phyloP scores from a whole-genome alignment of 2,888 invertebrate genomes.

The Hipparchia semele region DNA sequence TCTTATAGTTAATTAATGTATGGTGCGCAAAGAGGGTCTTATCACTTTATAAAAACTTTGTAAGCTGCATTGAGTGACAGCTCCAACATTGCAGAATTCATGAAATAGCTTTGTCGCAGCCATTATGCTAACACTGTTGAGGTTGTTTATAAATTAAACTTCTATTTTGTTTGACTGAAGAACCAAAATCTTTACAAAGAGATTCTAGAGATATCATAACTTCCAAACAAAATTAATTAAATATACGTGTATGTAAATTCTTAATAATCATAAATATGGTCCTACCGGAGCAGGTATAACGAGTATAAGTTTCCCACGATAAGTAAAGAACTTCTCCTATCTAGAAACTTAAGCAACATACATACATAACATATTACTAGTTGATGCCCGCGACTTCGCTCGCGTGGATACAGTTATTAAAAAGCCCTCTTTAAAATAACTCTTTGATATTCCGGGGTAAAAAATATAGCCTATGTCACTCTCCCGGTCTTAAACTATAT shows the following conservation, averaged over 20 bases:
- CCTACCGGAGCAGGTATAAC: neutral
- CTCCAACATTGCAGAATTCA: neutral
- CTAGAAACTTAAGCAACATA: neutral
- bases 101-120: neutral
- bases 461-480: too few species aligned
- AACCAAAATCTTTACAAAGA: neutral
- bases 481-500: too few species aligned
- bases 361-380: neutral
- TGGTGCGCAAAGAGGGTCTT: too few species aligned
- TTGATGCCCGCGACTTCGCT: too few species aligned
- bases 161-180: neutral
- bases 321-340: slow-evolving; percentile 2
- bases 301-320: neutral
- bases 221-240: neutral
- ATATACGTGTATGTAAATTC: neutral
- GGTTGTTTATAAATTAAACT: neutral
- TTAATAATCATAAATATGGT: neutral
- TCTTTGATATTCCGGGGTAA: too few species aligned
- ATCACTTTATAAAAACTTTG: too few species aligned
- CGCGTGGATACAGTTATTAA: too few species aligned
- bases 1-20: too few species aligned
- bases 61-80: too few species aligned
- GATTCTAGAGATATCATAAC: neutral
- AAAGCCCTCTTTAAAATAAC: too few species aligned
- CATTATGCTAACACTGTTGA: neutral